phyloP scores from a whole-genome alignment of 1,140 invertebrate genomes.

The Heliconius himera region DNA sequence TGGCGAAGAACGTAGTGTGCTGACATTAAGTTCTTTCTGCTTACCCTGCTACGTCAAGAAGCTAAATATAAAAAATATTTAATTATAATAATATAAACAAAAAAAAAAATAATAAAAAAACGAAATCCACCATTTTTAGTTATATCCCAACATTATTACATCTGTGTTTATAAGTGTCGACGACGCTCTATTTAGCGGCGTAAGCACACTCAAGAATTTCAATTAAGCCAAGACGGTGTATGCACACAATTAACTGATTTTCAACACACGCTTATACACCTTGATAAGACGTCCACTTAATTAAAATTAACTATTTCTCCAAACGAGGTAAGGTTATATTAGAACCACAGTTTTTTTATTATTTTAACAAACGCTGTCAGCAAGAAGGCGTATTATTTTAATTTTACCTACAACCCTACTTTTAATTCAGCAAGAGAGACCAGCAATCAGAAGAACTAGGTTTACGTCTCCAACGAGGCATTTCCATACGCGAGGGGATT shows the following conservation, averaged over 20 bases:
- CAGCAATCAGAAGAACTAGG: slow-evolving; percentile 77
- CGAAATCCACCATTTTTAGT: neutral
- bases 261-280: slow-evolving; percentile 43
- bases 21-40: too few species aligned
- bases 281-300: slow-evolving; percentile 60
- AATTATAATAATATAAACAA: too few species aligned
- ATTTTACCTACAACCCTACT: slow-evolving; percentile 53
- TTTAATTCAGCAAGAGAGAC: slow-evolving; percentile 71
- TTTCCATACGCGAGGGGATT: slow-evolving; percentile 76
- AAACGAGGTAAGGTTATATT: slow-evolving; percentile 51
- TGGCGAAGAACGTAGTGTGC: too few species aligned
- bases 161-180: slow-evolving; percentile 19
- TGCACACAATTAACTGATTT: slow-evolving; percentile 46
- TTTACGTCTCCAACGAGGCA: slow-evolving; percentile 70
- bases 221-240: slow-evolving; percentile 41
- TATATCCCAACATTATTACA: neutral
- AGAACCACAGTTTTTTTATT: slow-evolving; percentile 65
- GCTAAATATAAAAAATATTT: too few species aligned
- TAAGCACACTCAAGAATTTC: slow-evolving; percentile 42
- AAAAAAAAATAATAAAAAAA: too few species aligned
- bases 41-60: too few species aligned
- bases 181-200: slow-evolving; percentile 14
- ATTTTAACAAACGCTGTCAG: slow-evolving; percentile 67
- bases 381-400: slow-evolving; percentile 71
- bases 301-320: slow-evolving; percentile 56